Conservation (phyloP, 2,797 vertebrate species). For the Sebastes ruberrimus region DNA sequence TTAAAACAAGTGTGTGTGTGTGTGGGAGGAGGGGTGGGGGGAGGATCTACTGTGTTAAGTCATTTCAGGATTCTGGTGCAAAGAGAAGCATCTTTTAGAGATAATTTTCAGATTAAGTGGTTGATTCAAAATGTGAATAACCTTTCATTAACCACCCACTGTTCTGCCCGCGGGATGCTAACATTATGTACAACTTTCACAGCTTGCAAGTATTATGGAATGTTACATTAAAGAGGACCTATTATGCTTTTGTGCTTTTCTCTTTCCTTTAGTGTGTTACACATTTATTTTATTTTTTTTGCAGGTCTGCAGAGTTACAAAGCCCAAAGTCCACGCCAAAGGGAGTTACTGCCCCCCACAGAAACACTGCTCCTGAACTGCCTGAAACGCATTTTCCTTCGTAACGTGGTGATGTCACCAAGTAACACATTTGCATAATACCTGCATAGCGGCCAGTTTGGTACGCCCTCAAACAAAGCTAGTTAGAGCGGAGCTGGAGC, state of each 20-base stretch:
- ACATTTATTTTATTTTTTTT: too few relatives aligned
- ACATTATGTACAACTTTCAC: constrained; percentile 16
- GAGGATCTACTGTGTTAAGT: not conserved
- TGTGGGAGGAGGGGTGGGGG: not conserved
- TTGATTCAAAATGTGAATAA: constrained; percentile 44
- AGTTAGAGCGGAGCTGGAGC: too few relatives aligned
- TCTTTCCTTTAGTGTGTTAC: too few relatives aligned
- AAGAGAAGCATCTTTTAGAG: constrained; percentile 6
- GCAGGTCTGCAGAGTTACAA: too few relatives aligned
- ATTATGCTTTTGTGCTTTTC: not conserved
- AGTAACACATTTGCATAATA: too few relatives aligned
- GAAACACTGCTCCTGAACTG: too few relatives aligned
- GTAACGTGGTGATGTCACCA: too few relatives aligned
- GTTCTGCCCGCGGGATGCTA: constrained; percentile 25
- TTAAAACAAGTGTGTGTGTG: not conserved
- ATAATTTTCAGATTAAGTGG: constrained; percentile 35
- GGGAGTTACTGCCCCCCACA: rapidly evolving
- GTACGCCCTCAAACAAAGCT: too few relatives aligned
- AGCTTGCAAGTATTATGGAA: not conserved
- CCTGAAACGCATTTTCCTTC: too few relatives aligned
- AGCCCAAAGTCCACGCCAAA: too few relatives aligned
- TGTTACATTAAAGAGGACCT: not conserved
- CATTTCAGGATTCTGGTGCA: not conserved
- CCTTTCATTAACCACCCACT: constrained; percentile 52
- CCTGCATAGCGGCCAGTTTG: too few relatives aligned